Evolutionary conservation across 2,797 vertebrate genomes (phyloP).

Genomic region (Coracias cyanogaster): DNA sequence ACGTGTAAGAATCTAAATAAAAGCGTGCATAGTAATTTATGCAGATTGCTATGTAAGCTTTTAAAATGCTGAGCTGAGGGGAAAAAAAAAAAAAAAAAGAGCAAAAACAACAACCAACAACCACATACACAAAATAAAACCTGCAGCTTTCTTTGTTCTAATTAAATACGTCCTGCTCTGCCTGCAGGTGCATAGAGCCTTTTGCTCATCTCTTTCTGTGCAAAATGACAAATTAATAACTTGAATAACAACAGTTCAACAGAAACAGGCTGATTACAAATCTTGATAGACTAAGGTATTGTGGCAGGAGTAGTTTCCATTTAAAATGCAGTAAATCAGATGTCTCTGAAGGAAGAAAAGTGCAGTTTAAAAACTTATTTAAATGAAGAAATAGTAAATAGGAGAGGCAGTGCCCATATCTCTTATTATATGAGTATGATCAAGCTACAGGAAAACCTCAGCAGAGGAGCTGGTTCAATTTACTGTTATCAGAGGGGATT

Average conservation of each 20-base stretch:
- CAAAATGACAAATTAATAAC: conserved; percentile 69
- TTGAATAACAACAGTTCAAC: conserved; percentile 31
- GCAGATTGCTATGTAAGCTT: conserved; percentile 46
- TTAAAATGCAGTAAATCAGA: conserved; percentile 53
- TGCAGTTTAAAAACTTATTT: conserved; percentile 48
- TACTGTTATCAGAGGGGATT: conserved; percentile 67
- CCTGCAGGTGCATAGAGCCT: conserved; percentile 16
- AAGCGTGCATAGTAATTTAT: conserved; percentile 49
- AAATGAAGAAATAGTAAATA: conserved; percentile 51
- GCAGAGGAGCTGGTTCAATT: conserved; percentile 58
- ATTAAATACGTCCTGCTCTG: conserved; percentile 54
- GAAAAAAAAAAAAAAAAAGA: background rate
- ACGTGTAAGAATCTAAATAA: background rate
- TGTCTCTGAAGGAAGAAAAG: conserved; percentile 9
- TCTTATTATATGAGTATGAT: conserved; percentile 40
- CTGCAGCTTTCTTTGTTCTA: conserved; percentile 32
- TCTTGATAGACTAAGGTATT: conserved; percentile 28
- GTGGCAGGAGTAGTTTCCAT: conserved; percentile 45
- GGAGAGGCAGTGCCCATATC: conserved; percentile 34
- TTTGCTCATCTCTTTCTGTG: background rate
- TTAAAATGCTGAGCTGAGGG: conserved; percentile 30
- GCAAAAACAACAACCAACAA: background rate
- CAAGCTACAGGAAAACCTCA: conserved; percentile 36
- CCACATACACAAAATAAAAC: background rate
- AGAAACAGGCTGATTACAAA: conserved; percentile 53